phyloP scores from a whole-genome alignment of 2,888 invertebrate species.

The Diarsia mendica region DNA sequence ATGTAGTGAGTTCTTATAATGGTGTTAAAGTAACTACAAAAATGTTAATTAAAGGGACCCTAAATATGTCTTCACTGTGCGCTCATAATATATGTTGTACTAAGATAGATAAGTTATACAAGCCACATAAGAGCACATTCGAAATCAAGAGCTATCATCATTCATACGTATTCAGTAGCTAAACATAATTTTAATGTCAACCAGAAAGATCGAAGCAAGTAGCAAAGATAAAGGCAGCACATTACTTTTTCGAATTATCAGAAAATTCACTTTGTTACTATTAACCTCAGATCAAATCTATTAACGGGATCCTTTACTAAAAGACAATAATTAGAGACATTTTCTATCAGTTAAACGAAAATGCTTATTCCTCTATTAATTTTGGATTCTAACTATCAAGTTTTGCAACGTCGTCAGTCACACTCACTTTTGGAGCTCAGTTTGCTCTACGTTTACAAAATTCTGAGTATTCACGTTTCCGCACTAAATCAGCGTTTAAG shows the following conservation, averaged over 20 bases:
- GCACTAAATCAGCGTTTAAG: background rate
- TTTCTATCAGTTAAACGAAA: background rate
- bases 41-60: background rate
- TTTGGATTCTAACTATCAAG: background rate
- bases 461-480: background rate
- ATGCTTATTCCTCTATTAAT: background rate
- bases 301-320: background rate
- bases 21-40: background rate
- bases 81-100: background rate
- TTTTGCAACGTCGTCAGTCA: background rate
- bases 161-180: background rate
- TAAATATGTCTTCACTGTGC: background rate
- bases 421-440: constrained; percentile 12
- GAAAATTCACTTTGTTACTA: background rate
- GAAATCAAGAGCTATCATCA: background rate
- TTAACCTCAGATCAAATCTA: too few species aligned
- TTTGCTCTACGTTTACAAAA: background rate
- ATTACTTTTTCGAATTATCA: background rate
- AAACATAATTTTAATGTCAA: background rate
- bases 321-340: background rate
- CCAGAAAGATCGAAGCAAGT: background rate
- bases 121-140: background rate
- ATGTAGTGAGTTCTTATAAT: background rate
- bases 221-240: background rate
- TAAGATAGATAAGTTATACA: background rate